Percentiles rank a stretch among this genome's conserved stretches.
Evolutionary conservation across 2,797 vertebrate species (phyloP).

Genomic region (Propithecus deckenii): DNA sequence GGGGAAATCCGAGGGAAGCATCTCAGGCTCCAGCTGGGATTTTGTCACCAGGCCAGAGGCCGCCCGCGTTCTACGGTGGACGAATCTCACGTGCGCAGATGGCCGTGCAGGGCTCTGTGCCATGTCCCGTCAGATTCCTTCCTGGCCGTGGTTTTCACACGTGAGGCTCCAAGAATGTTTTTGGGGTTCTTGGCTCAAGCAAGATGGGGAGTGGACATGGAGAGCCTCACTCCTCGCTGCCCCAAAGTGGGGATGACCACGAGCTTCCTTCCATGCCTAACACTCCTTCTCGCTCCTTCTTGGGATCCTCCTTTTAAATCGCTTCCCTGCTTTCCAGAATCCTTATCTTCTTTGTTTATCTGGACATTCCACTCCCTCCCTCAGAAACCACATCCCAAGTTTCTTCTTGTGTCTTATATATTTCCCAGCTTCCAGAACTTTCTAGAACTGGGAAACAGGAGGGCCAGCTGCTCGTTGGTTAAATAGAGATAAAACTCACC

Average conservation of each 20-base stretch:
- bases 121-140: background rate
- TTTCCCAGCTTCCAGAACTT: background rate
- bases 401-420: background rate
- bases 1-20: background rate
- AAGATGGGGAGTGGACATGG: background rate
- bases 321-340: background rate
- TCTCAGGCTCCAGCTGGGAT: background rate
- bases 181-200: background rate
- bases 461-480: background rate
- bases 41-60: background rate
- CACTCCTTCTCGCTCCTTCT: background rate
- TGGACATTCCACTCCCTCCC: background rate
- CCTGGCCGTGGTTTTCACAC: background rate
- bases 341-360: background rate
- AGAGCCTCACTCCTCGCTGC: background rate
- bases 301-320: background rate
- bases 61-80: background rate
- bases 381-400: background rate
- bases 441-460: background rate
- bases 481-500: background rate
- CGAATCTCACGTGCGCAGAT: background rate
- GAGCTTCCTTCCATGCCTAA: background rate
- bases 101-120: no score
- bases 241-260: background rate
- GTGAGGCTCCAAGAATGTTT: background rate